Evolutionary conservation across 1,140 invertebrate genomes (phyloP).

Genomic region (Pseudomyrmex concolor): DNA sequence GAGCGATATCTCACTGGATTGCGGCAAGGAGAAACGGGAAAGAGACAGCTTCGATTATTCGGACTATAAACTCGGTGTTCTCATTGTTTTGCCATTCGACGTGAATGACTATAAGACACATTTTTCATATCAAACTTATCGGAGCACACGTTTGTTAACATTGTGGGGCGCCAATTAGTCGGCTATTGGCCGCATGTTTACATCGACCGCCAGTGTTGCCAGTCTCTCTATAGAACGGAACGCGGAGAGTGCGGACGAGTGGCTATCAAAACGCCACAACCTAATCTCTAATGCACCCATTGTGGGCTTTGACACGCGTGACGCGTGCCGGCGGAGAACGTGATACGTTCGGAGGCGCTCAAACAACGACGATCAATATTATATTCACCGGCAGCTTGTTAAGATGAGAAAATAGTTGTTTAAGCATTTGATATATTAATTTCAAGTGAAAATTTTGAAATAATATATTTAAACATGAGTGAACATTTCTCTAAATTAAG

Average conservation of each 20-base stretch:
- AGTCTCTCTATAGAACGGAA: constrained; percentile 32
- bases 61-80: constrained; percentile 55
- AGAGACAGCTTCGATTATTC: constrained; percentile 73
- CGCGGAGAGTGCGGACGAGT: constrained; percentile 54
- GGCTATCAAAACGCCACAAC: constrained; percentile 72
- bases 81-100: constrained; percentile 15
- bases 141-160: constrained; percentile 3
- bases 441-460: constrained; percentile 4
- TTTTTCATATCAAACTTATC: background rate
- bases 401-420: constrained; percentile 16
- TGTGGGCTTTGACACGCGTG: constrained; percentile 71
- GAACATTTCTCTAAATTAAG: too few relatives aligned
- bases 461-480: background rate
- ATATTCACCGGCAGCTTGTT: constrained; percentile 7
- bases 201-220: background rate
- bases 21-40: constrained; percentile 19
- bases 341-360: background rate
- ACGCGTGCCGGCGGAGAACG: constrained; percentile 49
- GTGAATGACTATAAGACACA: background rate
- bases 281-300: constrained; percentile 77
- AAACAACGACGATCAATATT: constrained; percentile 10
- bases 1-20: constrained; percentile 75
- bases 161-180: constrained; percentile 12
- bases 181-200: background rate
- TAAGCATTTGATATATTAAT: constrained; percentile 13